Evolutionary conservation across 1,140 invertebrate species (phyloP).

Genomic region (Aphelenchoides avenae): DNA sequence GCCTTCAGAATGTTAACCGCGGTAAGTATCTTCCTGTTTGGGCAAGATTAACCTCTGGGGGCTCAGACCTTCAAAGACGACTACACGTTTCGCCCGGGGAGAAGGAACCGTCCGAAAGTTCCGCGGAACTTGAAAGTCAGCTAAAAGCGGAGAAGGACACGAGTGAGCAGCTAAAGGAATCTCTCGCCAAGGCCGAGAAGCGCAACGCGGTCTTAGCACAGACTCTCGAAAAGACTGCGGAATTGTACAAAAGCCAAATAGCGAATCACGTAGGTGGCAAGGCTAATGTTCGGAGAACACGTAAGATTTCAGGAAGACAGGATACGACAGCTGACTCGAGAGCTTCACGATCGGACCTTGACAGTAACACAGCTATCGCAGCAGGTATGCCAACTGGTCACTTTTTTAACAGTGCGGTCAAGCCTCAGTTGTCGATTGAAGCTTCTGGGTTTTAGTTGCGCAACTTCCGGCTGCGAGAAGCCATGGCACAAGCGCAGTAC

Average conservation of each 20-base stretch:
- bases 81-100: constrained; percentile 17
- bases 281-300: no score
- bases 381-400: no score
- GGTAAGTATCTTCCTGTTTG: constrained; percentile 8
- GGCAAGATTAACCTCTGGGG: constrained; percentile 1
- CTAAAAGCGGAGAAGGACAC: no score
- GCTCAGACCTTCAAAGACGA: constrained; percentile 29
- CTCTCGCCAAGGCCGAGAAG: constrained; percentile 15
- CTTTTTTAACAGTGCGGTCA: no score
- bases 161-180: constrained; percentile 12
- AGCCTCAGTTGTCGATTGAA: no score
- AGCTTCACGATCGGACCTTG: no score
- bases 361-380: no score
- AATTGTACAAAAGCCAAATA: constrained; percentile 35
- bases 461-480: no score
- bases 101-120: not conserved
- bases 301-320: no score
- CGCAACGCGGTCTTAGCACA: constrained; percentile 22
- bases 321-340: no score
- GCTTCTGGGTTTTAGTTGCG: no score
- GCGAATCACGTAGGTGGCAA: constrained; percentile 27
- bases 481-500: no score
- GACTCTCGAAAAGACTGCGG: constrained; percentile 28
- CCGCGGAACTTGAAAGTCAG: constrained; percentile 12
- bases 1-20: constrained; percentile 30